phyloP scores from a whole-genome alignment of 2,113 vertebrate genomes.

The Cygnus atratus region DNA sequence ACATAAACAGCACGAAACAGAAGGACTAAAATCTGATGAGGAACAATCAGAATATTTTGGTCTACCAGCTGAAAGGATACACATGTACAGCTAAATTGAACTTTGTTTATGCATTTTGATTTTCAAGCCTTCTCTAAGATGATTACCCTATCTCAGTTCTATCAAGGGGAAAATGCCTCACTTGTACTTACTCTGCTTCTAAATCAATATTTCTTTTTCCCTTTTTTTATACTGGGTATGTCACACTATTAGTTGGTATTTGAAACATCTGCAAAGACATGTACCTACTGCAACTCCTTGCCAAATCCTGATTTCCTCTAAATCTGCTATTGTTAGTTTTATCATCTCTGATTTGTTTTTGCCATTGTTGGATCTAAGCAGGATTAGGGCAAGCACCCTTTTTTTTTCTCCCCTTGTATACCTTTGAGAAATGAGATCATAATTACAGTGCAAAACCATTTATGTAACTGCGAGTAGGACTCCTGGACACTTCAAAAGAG shows the following conservation, averaged over 20 bases:
- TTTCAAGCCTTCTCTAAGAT: conserved; percentile 49
- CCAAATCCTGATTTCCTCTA: conserved; percentile 26
- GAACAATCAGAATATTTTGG: conserved; percentile 63
- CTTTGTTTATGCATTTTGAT: conserved; percentile 64
- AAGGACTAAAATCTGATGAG: conserved; percentile 75
- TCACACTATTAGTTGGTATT: not conserved
- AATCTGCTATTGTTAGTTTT: conserved; percentile 1
- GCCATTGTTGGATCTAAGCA: conserved; percentile 27
- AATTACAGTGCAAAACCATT: conserved; percentile 63
- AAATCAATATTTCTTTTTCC: conserved; percentile 16
- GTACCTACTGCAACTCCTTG: conserved; percentile 32
- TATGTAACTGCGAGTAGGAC: conserved; percentile 25
- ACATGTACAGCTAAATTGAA: conserved; percentile 57
- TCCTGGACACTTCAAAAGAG: conserved; percentile 48
- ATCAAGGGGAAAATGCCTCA: not conserved
- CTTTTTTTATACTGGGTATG: not conserved
- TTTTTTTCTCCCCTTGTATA: conserved; percentile 27
- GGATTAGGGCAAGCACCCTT: conserved; percentile 47
- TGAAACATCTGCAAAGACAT: conserved; percentile 39
- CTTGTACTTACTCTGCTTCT: conserved; percentile 10
- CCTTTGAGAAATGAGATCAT: conserved; percentile 42
- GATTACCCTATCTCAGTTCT: conserved; percentile 29
- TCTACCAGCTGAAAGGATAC: conserved; percentile 55
- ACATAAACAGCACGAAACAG: conserved; percentile 74
- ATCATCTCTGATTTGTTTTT: conserved; percentile 33